Evolutionary conservation across 1,140 invertebrate genomes (phyloP).

Genomic region (Lanistes nyassanus): DNA sequence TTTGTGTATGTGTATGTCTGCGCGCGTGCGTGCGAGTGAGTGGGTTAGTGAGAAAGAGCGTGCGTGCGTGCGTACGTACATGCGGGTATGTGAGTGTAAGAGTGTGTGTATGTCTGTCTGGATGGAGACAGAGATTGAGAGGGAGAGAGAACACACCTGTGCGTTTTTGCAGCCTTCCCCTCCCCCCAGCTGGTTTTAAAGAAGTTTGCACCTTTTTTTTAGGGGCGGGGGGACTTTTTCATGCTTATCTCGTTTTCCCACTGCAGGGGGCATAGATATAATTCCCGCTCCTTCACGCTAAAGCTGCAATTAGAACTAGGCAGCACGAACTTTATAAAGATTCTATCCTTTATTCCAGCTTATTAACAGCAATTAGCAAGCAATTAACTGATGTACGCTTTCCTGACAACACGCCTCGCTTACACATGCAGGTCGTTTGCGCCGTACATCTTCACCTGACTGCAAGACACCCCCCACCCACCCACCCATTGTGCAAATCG

Average conservation of each 20-base stretch:
- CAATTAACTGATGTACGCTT: too few species aligned
- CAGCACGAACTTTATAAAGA: too few species aligned
- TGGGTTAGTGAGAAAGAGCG: neutral
- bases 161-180: too few species aligned
- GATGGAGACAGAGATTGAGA: neutral
- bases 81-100: neutral
- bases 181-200: neutral
- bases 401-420: too few species aligned
- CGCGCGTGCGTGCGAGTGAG: neutral
- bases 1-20: constrained; percentile 6
- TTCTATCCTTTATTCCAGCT: too few species aligned
- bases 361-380: too few species aligned
- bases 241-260: neutral
- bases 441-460: too few species aligned
- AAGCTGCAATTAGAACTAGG: too few species aligned
- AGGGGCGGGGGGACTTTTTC: neutral
- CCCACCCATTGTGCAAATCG: too few species aligned
- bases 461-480: too few species aligned
- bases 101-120: constrained; percentile 10
- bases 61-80: neutral
- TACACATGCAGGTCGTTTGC: too few species aligned
- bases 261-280: neutral
- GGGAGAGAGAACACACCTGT: neutral
- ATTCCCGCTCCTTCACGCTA: neutral
- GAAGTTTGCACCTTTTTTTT: neutral